Evolutionary conservation across 1,140 invertebrate species (phyloP).

Genomic region (Lycorma delicatula): DNA sequence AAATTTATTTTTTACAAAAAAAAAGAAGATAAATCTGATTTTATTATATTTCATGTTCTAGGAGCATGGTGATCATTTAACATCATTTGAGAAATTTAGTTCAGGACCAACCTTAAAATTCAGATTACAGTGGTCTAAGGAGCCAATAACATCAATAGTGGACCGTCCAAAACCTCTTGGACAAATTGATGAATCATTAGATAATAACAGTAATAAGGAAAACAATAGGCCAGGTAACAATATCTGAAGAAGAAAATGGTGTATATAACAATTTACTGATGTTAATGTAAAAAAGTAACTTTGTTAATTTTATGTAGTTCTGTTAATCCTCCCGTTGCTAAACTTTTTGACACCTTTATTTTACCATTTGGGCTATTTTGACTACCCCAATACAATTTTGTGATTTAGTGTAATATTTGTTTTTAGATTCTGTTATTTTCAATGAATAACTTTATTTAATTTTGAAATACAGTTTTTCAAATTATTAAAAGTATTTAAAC

Average conservation of each 20-base stretch:
- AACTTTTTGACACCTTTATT: too few relatives aligned
- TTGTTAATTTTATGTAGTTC: neutral
- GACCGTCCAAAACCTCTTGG: constrained; percentile 49
- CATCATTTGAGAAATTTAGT: constrained; percentile 19
- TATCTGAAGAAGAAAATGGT: neutral
- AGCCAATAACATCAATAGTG: constrained; percentile 58
- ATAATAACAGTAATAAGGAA: constrained; percentile 43
- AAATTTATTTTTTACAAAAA: too few relatives aligned
- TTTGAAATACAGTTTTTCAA: too few relatives aligned
- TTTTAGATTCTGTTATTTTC: too few relatives aligned
- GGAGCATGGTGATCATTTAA: constrained; percentile 10
- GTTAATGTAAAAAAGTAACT: neutral
- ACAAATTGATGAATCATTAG: constrained; percentile 12
- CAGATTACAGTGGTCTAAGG: constrained; percentile 69
- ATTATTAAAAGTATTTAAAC: too few relatives aligned
- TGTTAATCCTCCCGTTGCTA: too few relatives aligned
- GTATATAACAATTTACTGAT: too few relatives aligned
- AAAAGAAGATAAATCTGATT: too few relatives aligned
- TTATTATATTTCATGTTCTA: neutral
- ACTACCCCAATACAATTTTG: too few relatives aligned
- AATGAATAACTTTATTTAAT: too few relatives aligned
- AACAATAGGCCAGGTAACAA: constrained; percentile 40
- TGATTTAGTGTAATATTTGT: too few relatives aligned
- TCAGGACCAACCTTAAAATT: constrained; percentile 73
- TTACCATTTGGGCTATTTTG: too few relatives aligned